These are phyloP conservation scores for Telmatochromis sp. DNA, from an alignment of 2,113 vertebrate species.

Conservation along the genomic window DNA sequence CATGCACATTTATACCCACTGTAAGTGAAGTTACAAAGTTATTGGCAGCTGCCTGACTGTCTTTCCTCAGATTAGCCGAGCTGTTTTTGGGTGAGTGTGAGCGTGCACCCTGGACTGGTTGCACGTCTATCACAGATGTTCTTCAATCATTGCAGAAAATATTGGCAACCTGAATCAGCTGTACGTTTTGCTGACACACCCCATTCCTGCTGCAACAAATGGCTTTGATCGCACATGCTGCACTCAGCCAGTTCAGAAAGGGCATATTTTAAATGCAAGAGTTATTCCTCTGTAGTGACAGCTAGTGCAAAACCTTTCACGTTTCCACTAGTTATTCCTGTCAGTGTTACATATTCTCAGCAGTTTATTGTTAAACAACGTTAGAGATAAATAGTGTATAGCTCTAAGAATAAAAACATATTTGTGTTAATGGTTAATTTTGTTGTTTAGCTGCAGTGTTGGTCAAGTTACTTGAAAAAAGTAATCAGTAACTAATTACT, in stretches of 20 bases:
- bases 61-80: not conserved
- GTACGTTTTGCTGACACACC: not conserved
- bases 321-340: fast-evolving
- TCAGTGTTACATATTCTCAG: not conserved
- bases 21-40: not conserved
- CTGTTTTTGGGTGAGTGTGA: too few relatives aligned
- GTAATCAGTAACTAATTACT: too few relatives aligned
- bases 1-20: not conserved
- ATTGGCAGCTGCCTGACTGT: not conserved
- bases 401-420: not conserved
- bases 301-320: not conserved
- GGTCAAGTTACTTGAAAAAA: too few relatives aligned
- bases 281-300: not conserved
- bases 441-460: not conserved
- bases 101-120: not conserved
- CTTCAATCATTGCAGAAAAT: not conserved
- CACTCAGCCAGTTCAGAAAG: not conserved
- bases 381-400: not conserved
- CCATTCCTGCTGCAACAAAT: not conserved
- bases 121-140: not conserved
- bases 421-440: not conserved
- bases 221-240: not conserved
- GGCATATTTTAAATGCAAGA: not conserved
- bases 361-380: not conserved
- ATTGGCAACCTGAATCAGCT: not conserved